A percentile compares a stretch with the other conserved stretches of the same genome.
Evolutionary conservation across 2,113 vertebrate species (phyloP).

Genomic region (Nothobranchius kuhntae): DNA sequence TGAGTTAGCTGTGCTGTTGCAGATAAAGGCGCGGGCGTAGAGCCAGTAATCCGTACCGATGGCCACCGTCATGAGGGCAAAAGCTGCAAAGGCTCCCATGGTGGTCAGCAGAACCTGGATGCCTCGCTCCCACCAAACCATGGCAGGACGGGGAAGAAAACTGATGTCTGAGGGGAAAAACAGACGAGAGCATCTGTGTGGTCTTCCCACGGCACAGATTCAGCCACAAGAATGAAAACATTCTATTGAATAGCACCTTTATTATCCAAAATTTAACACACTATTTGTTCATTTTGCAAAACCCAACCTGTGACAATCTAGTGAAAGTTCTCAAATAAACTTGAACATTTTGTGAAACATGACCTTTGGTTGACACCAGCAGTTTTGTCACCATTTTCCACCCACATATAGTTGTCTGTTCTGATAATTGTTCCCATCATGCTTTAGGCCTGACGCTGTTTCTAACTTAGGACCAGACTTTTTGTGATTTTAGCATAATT

Average conservation of each 20-base stretch:
- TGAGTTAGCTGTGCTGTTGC: slow-evolving; percentile 90
- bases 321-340: background rate
- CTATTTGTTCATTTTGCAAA: background rate
- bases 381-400: background rate
- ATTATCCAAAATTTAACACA: too few relatives aligned
- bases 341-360: background rate
- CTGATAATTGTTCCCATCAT: background rate
- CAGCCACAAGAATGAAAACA: too few relatives aligned
- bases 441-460: background rate
- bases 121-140: slow-evolving; percentile 91
- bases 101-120: slow-evolving; percentile 91
- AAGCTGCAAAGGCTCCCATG: slow-evolving; percentile 91
- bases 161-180: slow-evolving; percentile 35
- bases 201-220: too few relatives aligned
- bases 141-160: slow-evolving; percentile 71
- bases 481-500: background rate
- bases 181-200: too few relatives aligned
- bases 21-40: slow-evolving; percentile 91
- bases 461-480: background rate
- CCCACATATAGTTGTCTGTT: slow-evolving; percentile 5
- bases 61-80: slow-evolving; percentile 92
- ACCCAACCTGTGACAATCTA: background rate
- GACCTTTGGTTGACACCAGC: background rate
- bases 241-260: too few relatives aligned
- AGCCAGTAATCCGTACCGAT: slow-evolving; percentile 96